Conservation (phyloP, 2,113 vertebrate species). For the Scophthalmus maximus region DNA sequence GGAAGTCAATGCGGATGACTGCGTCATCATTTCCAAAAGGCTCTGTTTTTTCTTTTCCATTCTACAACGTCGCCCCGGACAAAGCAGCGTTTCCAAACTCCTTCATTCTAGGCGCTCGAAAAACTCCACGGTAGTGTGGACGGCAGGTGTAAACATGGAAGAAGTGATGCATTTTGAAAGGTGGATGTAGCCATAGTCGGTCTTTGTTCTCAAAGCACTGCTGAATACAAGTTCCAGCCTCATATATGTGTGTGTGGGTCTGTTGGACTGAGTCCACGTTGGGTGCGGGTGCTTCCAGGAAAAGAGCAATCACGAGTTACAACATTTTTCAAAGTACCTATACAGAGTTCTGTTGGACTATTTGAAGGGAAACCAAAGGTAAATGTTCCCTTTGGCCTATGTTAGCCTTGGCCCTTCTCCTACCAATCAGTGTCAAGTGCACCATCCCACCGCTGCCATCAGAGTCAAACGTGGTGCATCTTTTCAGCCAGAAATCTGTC, state of each 20-base stretch:
- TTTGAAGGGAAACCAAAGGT: not conserved
- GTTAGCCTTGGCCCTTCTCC: not conserved
- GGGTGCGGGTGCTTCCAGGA: not conserved
- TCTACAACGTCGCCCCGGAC: no score
- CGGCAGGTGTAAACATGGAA: no score
- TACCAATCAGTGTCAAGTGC: not conserved
- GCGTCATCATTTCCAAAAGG: no score
- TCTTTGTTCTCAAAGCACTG: no score
- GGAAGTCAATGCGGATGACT: no score
- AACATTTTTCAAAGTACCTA: not conserved
- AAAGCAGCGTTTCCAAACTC: no score
- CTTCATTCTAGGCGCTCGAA: no score
- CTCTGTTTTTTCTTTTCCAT: no score
- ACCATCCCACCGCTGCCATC: not conserved
- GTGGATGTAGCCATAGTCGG: no score
- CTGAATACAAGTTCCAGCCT: no score
- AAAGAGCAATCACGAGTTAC: not conserved
- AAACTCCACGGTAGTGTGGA: no score
- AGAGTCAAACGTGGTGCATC: not conserved
- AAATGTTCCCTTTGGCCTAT: not conserved
- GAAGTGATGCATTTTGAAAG: no score
- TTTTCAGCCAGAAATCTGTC: constrained; percentile 4
- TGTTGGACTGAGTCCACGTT: not conserved
- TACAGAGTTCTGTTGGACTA: not conserved
- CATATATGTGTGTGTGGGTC: not conserved